A percentile compares a stretch with the other conserved stretches of the same genome.
These are phyloP conservation scores for Melangyna quadrimaculata DNA, from an alignment of 2,888 invertebrate species.

Conservation along the genomic window DNA sequence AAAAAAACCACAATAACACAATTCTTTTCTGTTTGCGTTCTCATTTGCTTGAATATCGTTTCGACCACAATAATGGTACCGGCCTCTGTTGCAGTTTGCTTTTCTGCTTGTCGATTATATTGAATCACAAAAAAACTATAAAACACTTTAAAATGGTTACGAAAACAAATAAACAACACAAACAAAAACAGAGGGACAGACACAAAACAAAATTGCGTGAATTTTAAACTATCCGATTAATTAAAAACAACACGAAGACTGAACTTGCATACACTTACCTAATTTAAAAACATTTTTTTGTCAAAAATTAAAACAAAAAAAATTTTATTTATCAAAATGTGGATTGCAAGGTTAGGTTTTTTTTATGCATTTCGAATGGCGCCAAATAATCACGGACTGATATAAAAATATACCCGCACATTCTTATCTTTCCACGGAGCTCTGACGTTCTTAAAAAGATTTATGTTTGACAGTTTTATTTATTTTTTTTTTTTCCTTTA, in stretches of 20 bases:
- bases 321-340: slow-evolving; percentile 32
- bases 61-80: slow-evolving; percentile 7
- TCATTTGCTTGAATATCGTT: background rate
- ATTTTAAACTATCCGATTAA: slow-evolving; percentile 51
- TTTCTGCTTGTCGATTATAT: background rate
- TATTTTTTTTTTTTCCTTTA: background rate
- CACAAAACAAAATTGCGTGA: background rate
- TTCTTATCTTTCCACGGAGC: slow-evolving; percentile 10
- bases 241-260: slow-evolving; percentile 3
- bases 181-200: background rate
- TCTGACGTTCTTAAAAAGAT: slow-evolving; percentile 22
- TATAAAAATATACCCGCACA: slow-evolving; percentile 16
- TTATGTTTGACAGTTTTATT: slow-evolving; percentile 20
- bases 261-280: background rate
- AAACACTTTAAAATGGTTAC: background rate
- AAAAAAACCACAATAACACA: too few relatives aligned
- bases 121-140: background rate
- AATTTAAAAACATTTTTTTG: background rate
- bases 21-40: slow-evolving; percentile 27
- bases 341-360: slow-evolving; percentile 38
- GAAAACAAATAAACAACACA: background rate
- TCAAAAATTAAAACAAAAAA: background rate
- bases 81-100: slow-evolving; percentile 15
- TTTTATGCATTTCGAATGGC: slow-evolving; percentile 58
- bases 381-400: slow-evolving; percentile 57